Evolutionary conservation across 2,888 invertebrate species (phyloP).

Genomic region (Brachylomia viminalis): DNA sequence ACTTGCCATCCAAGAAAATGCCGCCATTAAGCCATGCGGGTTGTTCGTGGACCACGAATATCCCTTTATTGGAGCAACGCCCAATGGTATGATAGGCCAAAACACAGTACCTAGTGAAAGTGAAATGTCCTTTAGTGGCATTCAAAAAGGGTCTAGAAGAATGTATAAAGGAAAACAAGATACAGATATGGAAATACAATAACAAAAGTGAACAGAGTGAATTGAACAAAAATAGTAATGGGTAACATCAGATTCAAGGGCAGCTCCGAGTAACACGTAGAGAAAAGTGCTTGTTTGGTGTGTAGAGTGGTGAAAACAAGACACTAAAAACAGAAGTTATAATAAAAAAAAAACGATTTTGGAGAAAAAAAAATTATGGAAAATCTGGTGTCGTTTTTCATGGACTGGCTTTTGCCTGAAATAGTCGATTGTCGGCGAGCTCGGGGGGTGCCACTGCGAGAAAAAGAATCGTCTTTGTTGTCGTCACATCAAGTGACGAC

Average conservation of each 20-base stretch:
- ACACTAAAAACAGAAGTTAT: conserved; percentile 2
- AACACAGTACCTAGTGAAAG: not conserved
- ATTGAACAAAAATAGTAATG: conserved; percentile 10
- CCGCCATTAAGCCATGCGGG: too few relatives aligned
- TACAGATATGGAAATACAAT: not conserved
- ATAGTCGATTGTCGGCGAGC: too few relatives aligned
- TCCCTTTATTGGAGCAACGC: too few relatives aligned
- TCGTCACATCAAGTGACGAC: too few relatives aligned
- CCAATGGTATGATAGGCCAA: too few relatives aligned
- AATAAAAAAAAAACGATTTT: not conserved
- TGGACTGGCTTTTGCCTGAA: too few relatives aligned
- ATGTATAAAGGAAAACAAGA: not conserved
- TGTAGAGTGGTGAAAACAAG: conserved; percentile 2
- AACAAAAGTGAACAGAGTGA: not conserved
- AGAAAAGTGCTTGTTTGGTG: conserved; percentile 2
- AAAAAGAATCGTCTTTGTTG: too few relatives aligned
- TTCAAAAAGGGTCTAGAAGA: conserved; percentile 5
- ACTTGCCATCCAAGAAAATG: too few relatives aligned
- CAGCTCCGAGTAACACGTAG: not conserved
- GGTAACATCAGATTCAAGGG: not conserved
- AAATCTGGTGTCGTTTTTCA: not conserved
- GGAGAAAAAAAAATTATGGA: not conserved
- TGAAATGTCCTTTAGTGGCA: not conserved
- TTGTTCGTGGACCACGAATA: too few relatives aligned
- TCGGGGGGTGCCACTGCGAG: too few relatives aligned